phyloP scores from a whole-genome alignment of 2,797 vertebrate genomes.

The Poeciliopsis paucimaculata region DNA sequence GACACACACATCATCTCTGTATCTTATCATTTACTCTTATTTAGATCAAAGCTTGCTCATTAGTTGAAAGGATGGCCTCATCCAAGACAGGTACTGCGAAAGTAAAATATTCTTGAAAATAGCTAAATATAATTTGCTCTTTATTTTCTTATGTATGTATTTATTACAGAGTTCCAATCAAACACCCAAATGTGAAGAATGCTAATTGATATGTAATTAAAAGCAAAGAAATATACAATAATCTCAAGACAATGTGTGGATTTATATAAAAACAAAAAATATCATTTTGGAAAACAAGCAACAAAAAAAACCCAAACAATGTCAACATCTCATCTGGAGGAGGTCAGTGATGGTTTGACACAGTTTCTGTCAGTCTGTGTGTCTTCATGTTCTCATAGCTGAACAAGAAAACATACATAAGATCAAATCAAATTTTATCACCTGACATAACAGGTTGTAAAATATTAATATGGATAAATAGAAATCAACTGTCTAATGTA shows the following conservation, averaged over 20 bases:
- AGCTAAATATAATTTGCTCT: neutral
- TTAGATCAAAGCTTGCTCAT: constrained; percentile 15
- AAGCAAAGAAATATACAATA: neutral
- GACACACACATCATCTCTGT: neutral
- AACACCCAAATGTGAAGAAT: neutral
- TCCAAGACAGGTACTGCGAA: neutral
- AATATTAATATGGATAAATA: neutral
- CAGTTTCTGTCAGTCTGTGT: neutral
- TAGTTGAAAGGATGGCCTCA: neutral
- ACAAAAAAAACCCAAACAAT: neutral
- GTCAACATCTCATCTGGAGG: neutral
- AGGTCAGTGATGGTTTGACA: neutral
- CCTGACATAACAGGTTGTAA: neutral
- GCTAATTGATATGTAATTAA: neutral
- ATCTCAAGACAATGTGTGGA: neutral
- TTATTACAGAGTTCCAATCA: neutral
- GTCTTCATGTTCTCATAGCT: neutral
- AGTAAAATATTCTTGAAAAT: neutral
- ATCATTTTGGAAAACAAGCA: neutral
- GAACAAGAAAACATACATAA: neutral
- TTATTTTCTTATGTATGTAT: neutral
- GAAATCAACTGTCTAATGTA: neutral
- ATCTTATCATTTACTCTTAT: constrained; percentile 17
- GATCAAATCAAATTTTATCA: neutral
- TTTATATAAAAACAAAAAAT: neutral